Percentiles rank a stretch among this genome's conserved stretches.
These are phyloP conservation scores for Protonemura montana DNA, from an alignment of 2,888 invertebrate species.

Conservation along the genomic window DNA sequence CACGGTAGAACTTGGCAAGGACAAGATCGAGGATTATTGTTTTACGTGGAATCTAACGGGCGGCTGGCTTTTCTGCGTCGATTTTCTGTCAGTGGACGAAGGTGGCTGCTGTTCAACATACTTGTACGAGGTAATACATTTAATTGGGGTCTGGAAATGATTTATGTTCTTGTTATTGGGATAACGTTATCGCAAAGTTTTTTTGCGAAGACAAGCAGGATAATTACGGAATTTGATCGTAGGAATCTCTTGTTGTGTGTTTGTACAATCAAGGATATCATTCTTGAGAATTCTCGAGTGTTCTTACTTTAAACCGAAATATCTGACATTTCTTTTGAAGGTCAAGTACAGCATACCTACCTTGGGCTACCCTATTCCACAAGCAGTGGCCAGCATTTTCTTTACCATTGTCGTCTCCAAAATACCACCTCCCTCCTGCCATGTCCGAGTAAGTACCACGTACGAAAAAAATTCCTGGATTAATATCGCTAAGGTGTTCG, in stretches of 20 bases:
- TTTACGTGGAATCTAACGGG: constrained; percentile 53
- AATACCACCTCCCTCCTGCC: constrained; percentile 7
- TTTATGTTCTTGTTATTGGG: too few relatives aligned
- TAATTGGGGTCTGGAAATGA: too few relatives aligned
- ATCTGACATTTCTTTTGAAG: constrained; percentile 52
- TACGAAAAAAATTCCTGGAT: background rate
- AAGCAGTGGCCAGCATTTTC: constrained; percentile 60
- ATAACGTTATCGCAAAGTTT: too few relatives aligned
- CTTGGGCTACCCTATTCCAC: constrained; percentile 59
- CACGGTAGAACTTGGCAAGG: constrained; percentile 50
- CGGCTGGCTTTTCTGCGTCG: constrained; percentile 53
- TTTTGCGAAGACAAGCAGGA: too few relatives aligned
- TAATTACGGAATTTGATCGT: too few relatives aligned
- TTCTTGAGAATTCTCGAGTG: too few relatives aligned
- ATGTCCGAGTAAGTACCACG: constrained; percentile 34
- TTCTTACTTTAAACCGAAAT: too few relatives aligned
- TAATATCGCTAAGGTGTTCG: background rate
- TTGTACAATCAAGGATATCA: too few relatives aligned
- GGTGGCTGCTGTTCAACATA: constrained; percentile 54
- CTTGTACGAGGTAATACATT: constrained; percentile 55
- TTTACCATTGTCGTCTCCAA: constrained; percentile 57
- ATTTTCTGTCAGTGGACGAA: constrained; percentile 51
- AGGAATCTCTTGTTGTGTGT: too few relatives aligned
- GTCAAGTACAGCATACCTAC: constrained; percentile 60
- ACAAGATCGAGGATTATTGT: constrained; percentile 52